Evolutionary conservation across 2,797 vertebrate genomes (phyloP).

Genomic region (Sebastes ruberrimus): DNA sequence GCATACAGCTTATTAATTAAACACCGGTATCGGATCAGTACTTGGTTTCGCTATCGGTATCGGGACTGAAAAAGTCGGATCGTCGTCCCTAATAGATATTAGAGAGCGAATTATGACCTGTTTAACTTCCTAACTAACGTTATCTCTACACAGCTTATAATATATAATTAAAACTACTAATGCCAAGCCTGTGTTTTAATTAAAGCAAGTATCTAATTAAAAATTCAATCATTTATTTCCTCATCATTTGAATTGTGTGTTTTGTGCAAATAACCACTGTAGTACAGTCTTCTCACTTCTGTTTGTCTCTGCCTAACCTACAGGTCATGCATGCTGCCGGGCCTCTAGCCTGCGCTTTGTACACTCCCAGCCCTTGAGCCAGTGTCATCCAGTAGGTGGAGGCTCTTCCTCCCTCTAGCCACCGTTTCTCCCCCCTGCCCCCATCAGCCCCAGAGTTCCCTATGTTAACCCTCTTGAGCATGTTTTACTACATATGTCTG

Average conservation of each 20-base stretch:
- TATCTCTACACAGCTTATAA: too few species aligned
- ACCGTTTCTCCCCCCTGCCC: conserved; percentile 49
- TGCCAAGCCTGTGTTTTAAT: too few species aligned
- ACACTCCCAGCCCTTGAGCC: conserved; percentile 51
- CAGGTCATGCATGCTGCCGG: conserved; percentile 84
- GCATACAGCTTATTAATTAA: too few species aligned
- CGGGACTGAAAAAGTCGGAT: too few species aligned
- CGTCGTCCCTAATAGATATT: too few species aligned
- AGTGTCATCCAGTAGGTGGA: conserved; percentile 64
- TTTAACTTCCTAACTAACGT: too few species aligned
- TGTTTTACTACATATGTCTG: conserved; percentile 99
- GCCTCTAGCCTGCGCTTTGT: conserved; percentile 69
- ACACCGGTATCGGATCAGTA: too few species aligned
- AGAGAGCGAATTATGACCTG: too few species aligned
- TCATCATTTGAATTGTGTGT: neutral
- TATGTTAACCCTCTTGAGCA: conserved; percentile 99
- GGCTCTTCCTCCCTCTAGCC: conserved; percentile 60
- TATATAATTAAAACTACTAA: too few species aligned
- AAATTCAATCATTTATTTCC: too few species aligned
- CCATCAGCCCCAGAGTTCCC: conserved; percentile 86
- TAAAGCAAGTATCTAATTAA: too few species aligned
- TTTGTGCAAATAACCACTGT: neutral
- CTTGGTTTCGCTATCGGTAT: too few species aligned
- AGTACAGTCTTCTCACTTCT: conserved; percentile 55
- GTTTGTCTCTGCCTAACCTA: conserved; percentile 79